These are phyloP conservation scores for Zeugodacus cucurbitae DNA, from an alignment of 1,140 invertebrate species.

Conservation along the genomic window DNA sequence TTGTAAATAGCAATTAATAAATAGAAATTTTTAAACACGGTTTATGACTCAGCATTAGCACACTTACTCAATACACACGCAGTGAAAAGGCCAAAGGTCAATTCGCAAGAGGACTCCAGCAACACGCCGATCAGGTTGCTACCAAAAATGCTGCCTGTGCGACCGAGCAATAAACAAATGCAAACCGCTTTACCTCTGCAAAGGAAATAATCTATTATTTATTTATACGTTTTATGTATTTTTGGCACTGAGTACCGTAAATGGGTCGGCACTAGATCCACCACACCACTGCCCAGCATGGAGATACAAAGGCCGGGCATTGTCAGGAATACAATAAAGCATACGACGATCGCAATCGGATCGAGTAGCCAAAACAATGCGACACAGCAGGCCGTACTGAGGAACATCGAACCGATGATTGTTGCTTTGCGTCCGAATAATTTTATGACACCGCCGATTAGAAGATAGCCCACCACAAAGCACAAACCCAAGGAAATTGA, in stretches of 20 bases:
- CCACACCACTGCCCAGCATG: constrained; percentile 65
- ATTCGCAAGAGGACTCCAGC: constrained; percentile 44
- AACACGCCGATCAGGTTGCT: constrained; percentile 69
- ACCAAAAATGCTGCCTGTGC: constrained; percentile 70
- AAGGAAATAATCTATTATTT: background rate
- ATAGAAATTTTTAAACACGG: background rate
- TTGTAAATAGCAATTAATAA: background rate
- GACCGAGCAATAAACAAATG: constrained; percentile 71
- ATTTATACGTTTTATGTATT: background rate
- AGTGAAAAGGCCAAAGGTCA: constrained; percentile 55
- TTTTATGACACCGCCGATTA: constrained; percentile 59
- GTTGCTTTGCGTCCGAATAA: constrained; percentile 59
- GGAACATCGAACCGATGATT: constrained; percentile 48
- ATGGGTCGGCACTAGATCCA: constrained; percentile 67
- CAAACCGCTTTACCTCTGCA: constrained; percentile 71
- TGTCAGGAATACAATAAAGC: constrained; percentile 62
- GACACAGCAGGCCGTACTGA: constrained; percentile 54
- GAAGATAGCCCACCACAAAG: constrained; percentile 55
- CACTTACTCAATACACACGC: constrained; percentile 68
- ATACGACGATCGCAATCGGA: constrained; percentile 57
- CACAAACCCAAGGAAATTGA: constrained; percentile 62
- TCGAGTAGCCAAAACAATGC: constrained; percentile 58
- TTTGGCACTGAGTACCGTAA: constrained; percentile 52
- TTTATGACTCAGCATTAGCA: background rate
- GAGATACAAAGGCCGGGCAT: constrained; percentile 65